Base-by-base conservation (phyloP, 2,113 vertebrate genomes). In the Garra rufa region DNA sequence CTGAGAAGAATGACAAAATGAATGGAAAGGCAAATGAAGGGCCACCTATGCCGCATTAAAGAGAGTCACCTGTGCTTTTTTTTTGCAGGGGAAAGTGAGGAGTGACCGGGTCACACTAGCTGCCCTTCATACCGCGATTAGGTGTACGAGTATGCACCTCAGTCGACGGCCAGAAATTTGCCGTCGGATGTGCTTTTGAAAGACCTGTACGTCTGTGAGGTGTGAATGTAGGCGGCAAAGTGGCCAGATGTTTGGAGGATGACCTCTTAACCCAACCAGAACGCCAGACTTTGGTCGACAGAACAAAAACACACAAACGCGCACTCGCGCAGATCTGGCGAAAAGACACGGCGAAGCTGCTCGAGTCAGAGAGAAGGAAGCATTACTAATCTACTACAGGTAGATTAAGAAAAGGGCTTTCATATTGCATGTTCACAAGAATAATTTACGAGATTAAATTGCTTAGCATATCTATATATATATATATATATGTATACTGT, bases 401-500 rank as follows among this genome's bases (percentile, higher is more conserved):
- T 92, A 92, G 90, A 86, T 90, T 87, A 52, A 89, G 50, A 93
- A 84, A 87, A 91, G 92, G 89, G 91, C 57, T 91, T 76, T 85
- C 92, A 92, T 94, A 94, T 94, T 93, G 93, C 93, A 92, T 93
- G 85, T 91, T 88, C 91, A 85, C 65, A 83, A 48, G 46, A 94
- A 88, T 93, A 61, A 82, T 94, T 88, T 86, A 93, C 88, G 91
- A 92, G 89, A 91, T 91, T 92, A 88, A 91, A 89, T 91, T 93
- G 92, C 91, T 95, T 91, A 92, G 91, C 46, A 63, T 80, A 80
- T 80, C n/a, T n/a, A 63, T 79, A 41, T 93, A 92, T 92, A 93
- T 95, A 94, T 90, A 94, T 93, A 91, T 92, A 93, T 67, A 10
- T 94, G 93, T 90, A 94, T 93, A 91, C 41, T 44, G 41, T 93